A percentile compares a stretch with the other conserved stretches of the same genome.
Conservation (phyloP, 2,113 vertebrate species). For the Fulica atra region DNA sequence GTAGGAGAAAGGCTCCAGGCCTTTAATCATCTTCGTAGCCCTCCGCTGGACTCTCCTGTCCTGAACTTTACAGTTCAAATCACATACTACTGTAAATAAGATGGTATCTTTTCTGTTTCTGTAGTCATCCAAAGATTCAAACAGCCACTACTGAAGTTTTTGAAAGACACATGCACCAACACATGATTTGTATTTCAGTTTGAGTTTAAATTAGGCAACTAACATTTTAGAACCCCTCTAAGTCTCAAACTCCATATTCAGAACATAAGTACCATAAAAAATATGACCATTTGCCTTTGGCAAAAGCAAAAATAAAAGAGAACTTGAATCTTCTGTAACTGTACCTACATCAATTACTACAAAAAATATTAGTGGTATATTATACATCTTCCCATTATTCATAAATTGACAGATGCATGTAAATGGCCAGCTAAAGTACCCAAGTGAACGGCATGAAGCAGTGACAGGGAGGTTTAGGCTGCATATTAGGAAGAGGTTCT, state of each 20-base stretch:
- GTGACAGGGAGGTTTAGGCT: too few species aligned
- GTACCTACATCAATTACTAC: not conserved
- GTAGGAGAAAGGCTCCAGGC: too few species aligned
- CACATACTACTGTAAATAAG: not conserved
- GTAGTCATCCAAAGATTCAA: not conserved
- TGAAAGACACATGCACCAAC: not conserved
- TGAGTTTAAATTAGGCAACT: not conserved
- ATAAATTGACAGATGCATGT: not conserved
- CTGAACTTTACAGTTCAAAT: not conserved
- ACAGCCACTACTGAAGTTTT: not conserved
- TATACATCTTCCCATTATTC: not conserved
- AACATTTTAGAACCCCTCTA: not conserved
- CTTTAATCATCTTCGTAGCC: too few species aligned
- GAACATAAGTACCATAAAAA: not conserved
- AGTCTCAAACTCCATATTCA: not conserved
- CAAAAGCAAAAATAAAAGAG: fast-evolving
- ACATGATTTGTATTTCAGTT: not conserved
- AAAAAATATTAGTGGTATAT: not conserved
- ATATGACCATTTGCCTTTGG: not conserved
- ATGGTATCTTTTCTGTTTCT: not conserved
- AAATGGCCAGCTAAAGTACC: not conserved
- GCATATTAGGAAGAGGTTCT: too few species aligned
- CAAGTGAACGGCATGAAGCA: too few species aligned
- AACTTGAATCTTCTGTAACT: not conserved
- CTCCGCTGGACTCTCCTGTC: too few species aligned